Base-by-base conservation (phyloP, 1,140 invertebrate species). In the Monochamus saltuarius region DNA sequence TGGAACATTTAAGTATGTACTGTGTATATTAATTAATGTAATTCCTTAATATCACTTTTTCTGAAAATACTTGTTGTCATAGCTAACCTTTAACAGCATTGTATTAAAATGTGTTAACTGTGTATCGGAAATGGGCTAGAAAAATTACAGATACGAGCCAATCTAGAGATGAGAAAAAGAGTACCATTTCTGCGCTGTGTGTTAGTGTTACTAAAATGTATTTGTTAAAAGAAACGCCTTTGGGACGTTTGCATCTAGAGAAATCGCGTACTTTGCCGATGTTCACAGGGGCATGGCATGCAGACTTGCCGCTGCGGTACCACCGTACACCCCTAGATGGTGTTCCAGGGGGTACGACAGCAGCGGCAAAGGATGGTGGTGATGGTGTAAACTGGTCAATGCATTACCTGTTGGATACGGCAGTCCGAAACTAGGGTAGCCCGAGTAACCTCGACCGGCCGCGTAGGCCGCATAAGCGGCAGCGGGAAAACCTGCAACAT, bases 351-450 rank as follows among this genome's bases (percentile, higher is more conserved):
- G 88, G 74, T 83, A 81, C 75, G 84, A 80, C 63, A 83, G 80
- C 70, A 84, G 73, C 65, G 54, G 65, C 59, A 59, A 66, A 66
- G 62, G 69, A 78, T 82, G 81, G 78, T 85, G 84, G 78, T 84
- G 80, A 78, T 84, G 83, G 78, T 84, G 83, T 79, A 83, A 82
- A 80, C 80, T 83, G 79, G 84, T 82, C 80, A 84, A 80, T 80
- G 86, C 84, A 88, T 93, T 94, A 95, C 93, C 93, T 94, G 92
- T 90, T 78, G 92, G 91, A 82, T 95, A 95, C 78, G 92, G 92
- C 81, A 95, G 91, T 85, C 92, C 92, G 84, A 95, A 95, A 87
- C 92, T 93, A 85, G 92, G 92, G 85, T 95, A 95, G 82, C 92
- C 91, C 80, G 91, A 93, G 84, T 94, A 95, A 75, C 92, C 90